Evolutionary conservation across 2,888 invertebrate species (phyloP).

Genomic region (Cephus spinipes): DNA sequence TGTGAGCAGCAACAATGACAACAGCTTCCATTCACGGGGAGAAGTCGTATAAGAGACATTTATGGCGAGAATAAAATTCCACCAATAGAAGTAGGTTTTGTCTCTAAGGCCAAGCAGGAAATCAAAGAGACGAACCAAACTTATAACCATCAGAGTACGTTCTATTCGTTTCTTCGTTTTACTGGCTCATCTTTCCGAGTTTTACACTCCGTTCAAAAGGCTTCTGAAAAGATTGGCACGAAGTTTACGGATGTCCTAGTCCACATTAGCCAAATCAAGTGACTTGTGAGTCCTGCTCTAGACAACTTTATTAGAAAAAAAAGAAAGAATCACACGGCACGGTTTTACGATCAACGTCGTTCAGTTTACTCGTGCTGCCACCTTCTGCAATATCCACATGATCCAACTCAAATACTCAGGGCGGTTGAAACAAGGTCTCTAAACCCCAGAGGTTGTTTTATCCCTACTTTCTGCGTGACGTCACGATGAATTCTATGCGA

Average conservation of each 20-base stretch:
- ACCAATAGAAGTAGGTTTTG: background rate
- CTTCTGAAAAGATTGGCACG: background rate
- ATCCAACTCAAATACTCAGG: background rate
- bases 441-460: no score
- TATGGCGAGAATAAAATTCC: background rate
- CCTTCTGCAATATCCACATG: background rate
- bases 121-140: background rate
- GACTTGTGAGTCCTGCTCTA: background rate
- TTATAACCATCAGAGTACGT: background rate
- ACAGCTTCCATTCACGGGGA: background rate
- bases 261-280: background rate
- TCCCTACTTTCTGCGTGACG: no score
- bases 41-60: background rate
- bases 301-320: background rate
- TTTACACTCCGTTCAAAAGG: background rate
- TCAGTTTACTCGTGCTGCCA: background rate
- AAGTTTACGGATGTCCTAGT: background rate
- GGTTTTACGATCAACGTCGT: background rate
- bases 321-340: background rate
- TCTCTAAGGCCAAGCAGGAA: background rate
- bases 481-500: no score
- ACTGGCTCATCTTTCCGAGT: background rate
- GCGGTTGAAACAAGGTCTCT: no score
- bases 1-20: background rate
- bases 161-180: background rate